Conservation (phyloP, 2,888 invertebrate genomes). For the Alloscopus bannaensis region DNA sequence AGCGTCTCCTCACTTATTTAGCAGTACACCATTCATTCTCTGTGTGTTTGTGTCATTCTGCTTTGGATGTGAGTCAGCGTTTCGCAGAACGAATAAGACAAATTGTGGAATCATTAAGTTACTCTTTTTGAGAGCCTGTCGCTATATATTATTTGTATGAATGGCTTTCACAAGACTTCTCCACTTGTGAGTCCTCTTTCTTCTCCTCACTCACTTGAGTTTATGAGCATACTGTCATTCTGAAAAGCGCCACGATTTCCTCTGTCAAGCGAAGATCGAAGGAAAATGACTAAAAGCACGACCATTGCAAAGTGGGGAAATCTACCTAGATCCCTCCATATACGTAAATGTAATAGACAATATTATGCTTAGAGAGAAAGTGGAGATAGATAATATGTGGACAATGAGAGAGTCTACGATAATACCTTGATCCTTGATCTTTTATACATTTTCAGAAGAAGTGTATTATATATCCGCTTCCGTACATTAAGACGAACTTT, state of each 20-base stretch:
- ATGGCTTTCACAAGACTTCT: slow-evolving; percentile 2
- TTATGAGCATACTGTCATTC: too few species aligned
- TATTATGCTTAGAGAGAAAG: too few species aligned
- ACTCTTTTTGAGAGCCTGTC: background rate
- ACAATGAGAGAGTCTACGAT: too few species aligned
- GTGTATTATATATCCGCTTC: too few species aligned
- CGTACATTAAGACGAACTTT: too few species aligned
- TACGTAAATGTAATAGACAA: background rate
- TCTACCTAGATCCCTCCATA: background rate
- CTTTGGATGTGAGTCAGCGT: background rate
- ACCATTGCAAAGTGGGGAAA: slow-evolving; percentile 12
- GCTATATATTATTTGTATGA: slow-evolving; percentile 5
- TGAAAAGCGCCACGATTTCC: too few species aligned
- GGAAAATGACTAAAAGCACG: background rate
- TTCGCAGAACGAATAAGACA: background rate
- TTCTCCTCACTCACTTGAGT: background rate
- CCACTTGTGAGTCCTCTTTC: background rate
- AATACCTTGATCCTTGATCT: too few species aligned
- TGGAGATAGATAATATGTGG: too few species aligned
- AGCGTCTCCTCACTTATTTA: background rate
- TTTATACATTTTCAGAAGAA: too few species aligned
- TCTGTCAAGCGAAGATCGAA: background rate
- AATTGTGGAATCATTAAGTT: slow-evolving; percentile 36
- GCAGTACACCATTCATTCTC: too few species aligned
- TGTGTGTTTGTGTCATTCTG: too few species aligned